These are phyloP conservation scores for Drosophila tropicalis DNA, from an alignment of 1,140 invertebrate genomes.

Conservation along the genomic window DNA sequence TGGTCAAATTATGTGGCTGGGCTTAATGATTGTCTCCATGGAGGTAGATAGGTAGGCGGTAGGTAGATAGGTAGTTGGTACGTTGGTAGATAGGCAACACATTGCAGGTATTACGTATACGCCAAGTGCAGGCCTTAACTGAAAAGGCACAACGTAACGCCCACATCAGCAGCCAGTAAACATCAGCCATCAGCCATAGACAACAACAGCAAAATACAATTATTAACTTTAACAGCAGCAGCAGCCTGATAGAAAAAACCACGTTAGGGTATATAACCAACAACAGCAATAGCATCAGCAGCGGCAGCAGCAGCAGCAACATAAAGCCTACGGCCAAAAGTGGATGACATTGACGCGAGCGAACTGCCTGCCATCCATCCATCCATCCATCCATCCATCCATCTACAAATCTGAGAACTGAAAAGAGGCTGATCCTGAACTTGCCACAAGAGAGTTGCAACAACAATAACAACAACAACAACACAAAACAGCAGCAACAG, in stretches of 20 bases:
- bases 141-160: slow-evolving; percentile 51
- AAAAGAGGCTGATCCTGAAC: slow-evolving; percentile 46
- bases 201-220: slow-evolving; percentile 62
- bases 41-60: slow-evolving; percentile 18
- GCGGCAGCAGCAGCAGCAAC: slow-evolving; percentile 22
- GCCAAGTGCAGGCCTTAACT: slow-evolving; percentile 49
- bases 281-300: slow-evolving; percentile 29
- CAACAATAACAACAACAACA: background rate
- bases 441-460: slow-evolving; percentile 14
- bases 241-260: background rate
- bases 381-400: slow-evolving; percentile 49
- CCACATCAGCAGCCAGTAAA: slow-evolving; percentile 32
- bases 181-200: slow-evolving; percentile 9
- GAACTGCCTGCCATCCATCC: slow-evolving; percentile 19
- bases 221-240: slow-evolving; percentile 53
- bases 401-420: slow-evolving; percentile 47
- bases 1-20: slow-evolving; percentile 69
- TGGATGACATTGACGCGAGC: slow-evolving; percentile 71
- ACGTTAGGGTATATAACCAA: slow-evolving; percentile 16
- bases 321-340: slow-evolving; percentile 52
- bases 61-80: background rate
- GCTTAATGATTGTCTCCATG: slow-evolving; percentile 70
- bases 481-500: slow-evolving; percentile 5
- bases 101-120: slow-evolving; percentile 63
- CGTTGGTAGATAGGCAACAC: slow-evolving; percentile 14